Evolutionary conservation across 2,888 invertebrate species (phyloP).

Genomic region (Lucinisca nassula): DNA sequence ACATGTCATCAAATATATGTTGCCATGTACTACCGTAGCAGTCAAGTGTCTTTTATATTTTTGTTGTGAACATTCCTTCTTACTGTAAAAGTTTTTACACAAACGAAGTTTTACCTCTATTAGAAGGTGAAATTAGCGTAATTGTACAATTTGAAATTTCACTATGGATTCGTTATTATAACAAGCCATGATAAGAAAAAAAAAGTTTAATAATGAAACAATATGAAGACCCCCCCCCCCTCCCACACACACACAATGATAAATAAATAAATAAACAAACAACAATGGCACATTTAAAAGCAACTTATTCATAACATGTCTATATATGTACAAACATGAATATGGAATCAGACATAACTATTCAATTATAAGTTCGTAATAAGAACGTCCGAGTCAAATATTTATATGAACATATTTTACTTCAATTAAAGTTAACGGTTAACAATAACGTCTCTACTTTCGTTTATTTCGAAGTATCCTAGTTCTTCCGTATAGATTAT

Average conservation of each 20-base stretch:
- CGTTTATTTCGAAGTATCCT: constrained; percentile 24
- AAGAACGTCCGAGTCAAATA: no score
- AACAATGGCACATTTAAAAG: no score
- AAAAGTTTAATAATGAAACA: no score
- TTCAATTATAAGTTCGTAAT: no score
- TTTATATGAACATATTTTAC: no score
- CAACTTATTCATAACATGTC: no score
- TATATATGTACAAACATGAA: no score
- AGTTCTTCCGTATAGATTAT: constrained; percentile 28
- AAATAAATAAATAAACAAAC: no score
- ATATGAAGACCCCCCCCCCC: no score
- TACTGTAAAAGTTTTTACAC: not conserved
- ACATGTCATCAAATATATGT: constrained; percentile 15
- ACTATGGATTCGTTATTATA: not conserved
- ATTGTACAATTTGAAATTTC: constrained; percentile 7
- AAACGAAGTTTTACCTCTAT: constrained; percentile 10
- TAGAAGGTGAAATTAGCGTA: constrained; percentile 1
- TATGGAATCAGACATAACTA: no score
- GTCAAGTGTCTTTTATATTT: not conserved
- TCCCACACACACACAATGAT: no score
- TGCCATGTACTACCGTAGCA: constrained; percentile 16
- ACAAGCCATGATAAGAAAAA: not conserved
- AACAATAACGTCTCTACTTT: constrained; percentile 28
- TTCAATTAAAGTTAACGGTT: no score
- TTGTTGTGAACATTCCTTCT: not conserved